Base-by-base conservation (phyloP, 2,888 invertebrate genomes). In the Pyrocoelia pectoralis region DNA sequence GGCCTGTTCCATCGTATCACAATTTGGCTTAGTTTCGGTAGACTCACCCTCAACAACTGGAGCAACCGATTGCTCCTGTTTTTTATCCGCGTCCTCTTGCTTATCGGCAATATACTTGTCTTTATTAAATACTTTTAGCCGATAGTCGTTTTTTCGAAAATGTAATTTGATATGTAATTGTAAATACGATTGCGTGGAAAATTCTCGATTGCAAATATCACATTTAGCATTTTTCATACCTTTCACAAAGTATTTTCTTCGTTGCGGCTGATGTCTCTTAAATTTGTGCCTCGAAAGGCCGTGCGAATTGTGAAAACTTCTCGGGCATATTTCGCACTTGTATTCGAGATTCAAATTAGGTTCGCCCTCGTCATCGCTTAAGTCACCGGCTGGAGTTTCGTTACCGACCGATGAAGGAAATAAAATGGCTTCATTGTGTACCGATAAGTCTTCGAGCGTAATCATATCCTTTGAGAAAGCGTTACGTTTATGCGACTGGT, bases 201-300 rank as follows among this genome's bases (percentile, higher is more conserved):
- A 80, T 54, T 77, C 78, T 13, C 78, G 70, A 54, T 80, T 77
- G 61, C 81, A 81, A 66, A 80, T 79, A 72, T 79, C 77, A 72
- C 81, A 81, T 65, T 68, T 74, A 2, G 79, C 80, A 65, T 77
- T 79, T 59, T 81, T 81, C 79, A 78, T 77, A 3, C 80, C 80
- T 65, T 80, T 81, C 13, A 79, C 75, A 58, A 79, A 80, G 66
- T 79, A 80, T 56, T 62, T 71, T 49, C 43, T 62, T 28, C 33
- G 52, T 5, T 51, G 14, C 38, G 51, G 57, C 61, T 76, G 76
- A 51, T 80, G 80, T 67, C 78, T 77, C 15, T 78, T 71, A 17
- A 78, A 76, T 66, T 78, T 77, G 60, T 80, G 79, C 51, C 79
- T 68, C n/a, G 77, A 66, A 29, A 80, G 61, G 8, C 79, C 79